phyloP scores from a whole-genome alignment of 2,888 invertebrate genomes.

The Clepsis dumicolana region DNA sequence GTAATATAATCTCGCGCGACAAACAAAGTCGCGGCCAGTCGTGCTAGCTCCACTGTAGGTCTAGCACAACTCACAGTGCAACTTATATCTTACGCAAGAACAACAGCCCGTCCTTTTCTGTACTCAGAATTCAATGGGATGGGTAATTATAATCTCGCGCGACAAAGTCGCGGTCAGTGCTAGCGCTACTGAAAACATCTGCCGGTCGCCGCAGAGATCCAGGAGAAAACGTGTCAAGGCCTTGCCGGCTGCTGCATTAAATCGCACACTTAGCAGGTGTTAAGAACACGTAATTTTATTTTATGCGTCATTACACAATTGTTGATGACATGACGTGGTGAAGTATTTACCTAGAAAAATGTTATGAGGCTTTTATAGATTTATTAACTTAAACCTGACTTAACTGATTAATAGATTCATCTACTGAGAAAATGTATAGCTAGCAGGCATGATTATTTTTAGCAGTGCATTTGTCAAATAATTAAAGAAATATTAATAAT shows the following conservation, averaged over 20 bases:
- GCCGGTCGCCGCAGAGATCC: slow-evolving; percentile 45
- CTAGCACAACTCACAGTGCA: no score
- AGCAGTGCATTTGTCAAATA: background rate
- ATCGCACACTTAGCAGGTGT: slow-evolving; percentile 54
- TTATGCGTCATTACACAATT: slow-evolving; percentile 53
- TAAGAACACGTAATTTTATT: slow-evolving; percentile 53
- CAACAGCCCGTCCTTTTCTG: no score
- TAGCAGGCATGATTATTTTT: background rate
- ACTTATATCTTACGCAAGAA: no score
- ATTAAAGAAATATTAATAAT: background rate
- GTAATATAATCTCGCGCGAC: no score
- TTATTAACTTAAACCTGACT: background rate
- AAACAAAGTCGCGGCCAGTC: no score
- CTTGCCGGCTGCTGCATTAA: slow-evolving; percentile 49
- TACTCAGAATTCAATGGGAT: no score
- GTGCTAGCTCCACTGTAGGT: no score
- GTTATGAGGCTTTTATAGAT: background rate
- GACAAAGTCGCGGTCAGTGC: no score
- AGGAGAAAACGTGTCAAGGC: slow-evolving; percentile 63
- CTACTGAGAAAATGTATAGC: no score
- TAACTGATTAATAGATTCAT: no score
- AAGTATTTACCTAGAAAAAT: slow-evolving; percentile 35
- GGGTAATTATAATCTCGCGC: no score
- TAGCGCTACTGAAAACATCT: slow-evolving; percentile 22
- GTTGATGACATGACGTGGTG: slow-evolving; percentile 31